Evolutionary conservation across 2,113 vertebrate genomes (phyloP).

Genomic region (Rhineura floridana): DNA sequence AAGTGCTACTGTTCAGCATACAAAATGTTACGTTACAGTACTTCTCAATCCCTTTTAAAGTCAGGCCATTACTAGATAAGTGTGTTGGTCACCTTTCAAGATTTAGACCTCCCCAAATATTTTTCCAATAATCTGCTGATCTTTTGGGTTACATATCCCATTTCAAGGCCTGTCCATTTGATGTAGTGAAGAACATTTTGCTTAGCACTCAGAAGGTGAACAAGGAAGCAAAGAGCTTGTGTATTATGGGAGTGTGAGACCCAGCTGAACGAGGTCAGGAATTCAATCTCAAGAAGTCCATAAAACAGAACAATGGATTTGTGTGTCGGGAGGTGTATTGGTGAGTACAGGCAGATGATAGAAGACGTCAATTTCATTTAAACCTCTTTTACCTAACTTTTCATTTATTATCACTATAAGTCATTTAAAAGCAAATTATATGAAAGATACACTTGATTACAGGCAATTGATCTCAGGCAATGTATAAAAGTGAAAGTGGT

Average conservation of each 20-base stretch:
- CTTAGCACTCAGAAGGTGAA: constrained; percentile 3
- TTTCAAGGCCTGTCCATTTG: constrained; percentile 14
- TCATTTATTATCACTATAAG: neutral
- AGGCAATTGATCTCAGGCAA: neutral
- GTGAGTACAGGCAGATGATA: neutral
- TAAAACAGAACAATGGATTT: neutral
- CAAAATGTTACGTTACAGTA: neutral
- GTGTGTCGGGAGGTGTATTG: too few species aligned
- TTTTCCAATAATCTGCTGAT: constrained; percentile 11
- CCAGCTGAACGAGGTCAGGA: constrained; percentile 4
- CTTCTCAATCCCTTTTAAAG: neutral
- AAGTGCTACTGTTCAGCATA: neutral
- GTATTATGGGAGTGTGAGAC: neutral
- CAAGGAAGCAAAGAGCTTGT: constrained; percentile 17
- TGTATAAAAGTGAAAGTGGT: neutral
- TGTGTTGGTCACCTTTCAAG: neutral
- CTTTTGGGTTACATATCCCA: neutral
- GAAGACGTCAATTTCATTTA: neutral
- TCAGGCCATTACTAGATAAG: neutral
- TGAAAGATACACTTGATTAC: neutral
- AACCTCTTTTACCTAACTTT: neutral
- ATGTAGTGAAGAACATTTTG: constrained; percentile 15
- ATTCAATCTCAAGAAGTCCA: constrained; percentile 6
- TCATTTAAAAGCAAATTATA: neutral
- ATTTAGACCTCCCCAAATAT: neutral